phyloP scores from a whole-genome alignment of 2,888 invertebrate species.

The Archips xylosteana region DNA sequence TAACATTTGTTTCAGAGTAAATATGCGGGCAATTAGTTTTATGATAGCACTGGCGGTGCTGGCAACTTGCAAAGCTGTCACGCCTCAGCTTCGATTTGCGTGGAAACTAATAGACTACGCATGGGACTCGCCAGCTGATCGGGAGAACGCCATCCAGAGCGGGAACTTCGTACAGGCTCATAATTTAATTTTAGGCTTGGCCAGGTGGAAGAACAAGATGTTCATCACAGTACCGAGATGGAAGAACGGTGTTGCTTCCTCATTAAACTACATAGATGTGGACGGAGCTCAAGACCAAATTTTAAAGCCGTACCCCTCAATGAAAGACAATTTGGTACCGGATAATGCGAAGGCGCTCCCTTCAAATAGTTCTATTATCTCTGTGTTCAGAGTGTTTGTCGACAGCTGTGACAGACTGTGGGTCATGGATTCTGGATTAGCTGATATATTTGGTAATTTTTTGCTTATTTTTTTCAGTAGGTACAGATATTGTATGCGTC shows the following conservation, averaged over 20 bases:
- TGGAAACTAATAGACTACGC: constrained; percentile 90
- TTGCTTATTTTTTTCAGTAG: not conserved
- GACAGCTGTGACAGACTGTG: constrained; percentile 93
- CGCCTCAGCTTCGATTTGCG: constrained; percentile 87
- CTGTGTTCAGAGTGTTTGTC: constrained; percentile 90
- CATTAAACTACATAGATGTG: constrained; percentile 88
- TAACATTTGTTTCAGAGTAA: constrained; percentile 54
- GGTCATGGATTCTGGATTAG: constrained; percentile 92
- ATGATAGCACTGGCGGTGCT: constrained; percentile 62
- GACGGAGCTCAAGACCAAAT: constrained; percentile 88
- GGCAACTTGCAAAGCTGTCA: constrained; percentile 70
- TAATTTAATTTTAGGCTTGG: constrained; percentile 90
- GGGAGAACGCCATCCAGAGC: constrained; percentile 85
- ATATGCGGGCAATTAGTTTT: constrained; percentile 63
- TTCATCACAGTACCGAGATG: constrained; percentile 90
- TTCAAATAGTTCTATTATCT: constrained; percentile 88
- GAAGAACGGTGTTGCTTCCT: constrained; percentile 89
- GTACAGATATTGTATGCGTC: not conserved
- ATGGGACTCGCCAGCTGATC: constrained; percentile 87
- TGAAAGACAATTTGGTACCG: constrained; percentile 91
- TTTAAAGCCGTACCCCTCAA: constrained; percentile 91
- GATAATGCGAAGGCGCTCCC: constrained; percentile 74
- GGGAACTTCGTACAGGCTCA: constrained; percentile 87
- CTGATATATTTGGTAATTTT: constrained; percentile 88
- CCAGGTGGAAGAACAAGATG: constrained; percentile 89